These are phyloP conservation scores for Leptinotarsa haldemani DNA, from an alignment of 2,888 invertebrate species.

Conservation along the genomic window DNA sequence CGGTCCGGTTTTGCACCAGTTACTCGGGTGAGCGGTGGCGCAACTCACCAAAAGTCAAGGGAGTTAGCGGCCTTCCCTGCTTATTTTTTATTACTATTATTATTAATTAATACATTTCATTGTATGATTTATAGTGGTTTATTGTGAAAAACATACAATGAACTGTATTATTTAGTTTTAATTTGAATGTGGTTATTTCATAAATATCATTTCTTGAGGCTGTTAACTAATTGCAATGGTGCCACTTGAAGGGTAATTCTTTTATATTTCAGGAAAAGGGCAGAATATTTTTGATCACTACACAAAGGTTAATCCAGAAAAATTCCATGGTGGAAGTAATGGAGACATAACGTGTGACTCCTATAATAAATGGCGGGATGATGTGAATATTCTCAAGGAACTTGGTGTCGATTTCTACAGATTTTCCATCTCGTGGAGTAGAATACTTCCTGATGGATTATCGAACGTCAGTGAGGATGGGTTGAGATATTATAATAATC, in stretches of 20 bases:
- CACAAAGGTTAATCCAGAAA: slow-evolving; percentile 66
- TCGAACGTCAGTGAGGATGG: slow-evolving; percentile 77
- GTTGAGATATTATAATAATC: slow-evolving; percentile 79
- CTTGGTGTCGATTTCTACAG: slow-evolving; percentile 76
- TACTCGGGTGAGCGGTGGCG: too few species aligned
- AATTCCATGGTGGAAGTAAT: slow-evolving; percentile 70
- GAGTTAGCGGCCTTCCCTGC: too few species aligned
- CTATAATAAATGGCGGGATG: slow-evolving; percentile 75
- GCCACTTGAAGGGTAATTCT: not conserved
- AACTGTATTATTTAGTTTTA: too few species aligned
- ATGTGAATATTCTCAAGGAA: slow-evolving; percentile 73
- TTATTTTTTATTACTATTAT: too few species aligned
- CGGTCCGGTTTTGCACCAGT: too few species aligned
- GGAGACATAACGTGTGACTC: slow-evolving; percentile 78
- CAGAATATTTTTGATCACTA: slow-evolving; percentile 74
- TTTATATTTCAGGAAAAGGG: slow-evolving; percentile 70
- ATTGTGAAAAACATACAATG: too few species aligned
- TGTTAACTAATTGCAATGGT: too few species aligned
- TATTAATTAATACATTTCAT: too few species aligned
- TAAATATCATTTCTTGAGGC: too few species aligned
- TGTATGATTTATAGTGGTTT: too few species aligned
- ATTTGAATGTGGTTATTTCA: too few species aligned
- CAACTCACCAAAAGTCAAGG: too few species aligned
- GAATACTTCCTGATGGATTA: slow-evolving; percentile 78
- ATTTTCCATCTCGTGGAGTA: slow-evolving; percentile 81